These are phyloP conservation scores for Motacilla alba DNA, from an alignment of 2,113 vertebrate species.

Conservation along the genomic window DNA sequence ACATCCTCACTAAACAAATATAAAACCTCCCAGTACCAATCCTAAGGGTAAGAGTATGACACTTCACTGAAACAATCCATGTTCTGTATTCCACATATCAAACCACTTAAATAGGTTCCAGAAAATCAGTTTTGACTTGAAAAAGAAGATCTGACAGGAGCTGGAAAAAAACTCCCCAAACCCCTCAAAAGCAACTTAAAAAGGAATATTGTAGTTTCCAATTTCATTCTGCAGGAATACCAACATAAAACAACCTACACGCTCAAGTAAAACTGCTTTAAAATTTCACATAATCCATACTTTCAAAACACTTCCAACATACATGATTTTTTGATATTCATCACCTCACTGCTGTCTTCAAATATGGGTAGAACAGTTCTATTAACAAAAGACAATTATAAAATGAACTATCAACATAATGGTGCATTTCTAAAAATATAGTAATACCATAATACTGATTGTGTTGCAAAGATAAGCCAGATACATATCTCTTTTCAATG, in stretches of 20 bases:
- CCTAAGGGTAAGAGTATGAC: not conserved
- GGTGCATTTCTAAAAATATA: not conserved
- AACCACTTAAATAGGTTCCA: not conserved
- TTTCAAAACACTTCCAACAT: not conserved
- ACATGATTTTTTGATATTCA: not conserved
- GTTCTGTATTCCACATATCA: not conserved
- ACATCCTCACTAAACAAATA: not conserved
- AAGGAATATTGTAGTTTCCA: not conserved
- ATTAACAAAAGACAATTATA: not conserved
- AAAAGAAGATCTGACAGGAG: not conserved
- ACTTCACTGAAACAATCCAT: not conserved
- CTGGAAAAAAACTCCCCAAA: not conserved
- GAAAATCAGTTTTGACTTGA: not conserved
- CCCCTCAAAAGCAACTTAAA: not conserved
- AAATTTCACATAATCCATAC: not conserved
- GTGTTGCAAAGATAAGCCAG: not conserved
- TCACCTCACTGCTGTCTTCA: not conserved
- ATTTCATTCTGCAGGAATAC: not conserved
- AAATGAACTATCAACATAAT: not conserved
- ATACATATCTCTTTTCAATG: not conserved
- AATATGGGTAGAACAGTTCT: not conserved
- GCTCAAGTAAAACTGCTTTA: not conserved
- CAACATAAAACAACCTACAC: not conserved
- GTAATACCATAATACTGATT: not conserved
- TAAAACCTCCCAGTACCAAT: not conserved